Percentiles rank a stretch among this genome's conserved stretches.
Conservation (phyloP, 2,888 invertebrate genomes). For the Hoplodrina ambigua region DNA sequence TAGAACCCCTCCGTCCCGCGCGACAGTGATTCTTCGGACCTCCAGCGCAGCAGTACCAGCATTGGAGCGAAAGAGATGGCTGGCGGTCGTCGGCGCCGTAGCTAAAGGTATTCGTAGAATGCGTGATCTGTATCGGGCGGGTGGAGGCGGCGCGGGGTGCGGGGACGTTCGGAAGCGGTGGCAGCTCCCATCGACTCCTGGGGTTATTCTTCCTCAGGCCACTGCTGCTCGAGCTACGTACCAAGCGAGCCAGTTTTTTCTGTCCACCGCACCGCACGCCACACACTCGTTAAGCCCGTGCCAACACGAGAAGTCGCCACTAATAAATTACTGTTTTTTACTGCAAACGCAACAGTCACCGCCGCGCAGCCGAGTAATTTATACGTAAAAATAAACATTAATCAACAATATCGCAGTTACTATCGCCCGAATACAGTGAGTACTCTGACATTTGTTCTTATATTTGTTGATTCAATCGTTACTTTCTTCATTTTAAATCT, state of each 20-base stretch:
- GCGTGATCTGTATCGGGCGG: slow-evolving; percentile 90
- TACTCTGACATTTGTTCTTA: slow-evolving; percentile 81
- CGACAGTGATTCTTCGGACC: slow-evolving; percentile 76
- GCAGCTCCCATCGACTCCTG: slow-evolving; percentile 91
- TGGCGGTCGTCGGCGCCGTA: slow-evolving; percentile 83
- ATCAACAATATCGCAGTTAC: slow-evolving; percentile 86
- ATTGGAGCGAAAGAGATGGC: slow-evolving; percentile 86
- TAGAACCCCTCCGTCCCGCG: slow-evolving; percentile 86
- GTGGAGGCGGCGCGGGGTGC: slow-evolving; percentile 81
- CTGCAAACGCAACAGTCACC: slow-evolving; percentile 89
- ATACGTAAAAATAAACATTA: slow-evolving; percentile 89
- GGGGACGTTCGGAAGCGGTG: slow-evolving; percentile 90
- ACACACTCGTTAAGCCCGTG: slow-evolving; percentile 91
- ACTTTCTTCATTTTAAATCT: slow-evolving; percentile 73
- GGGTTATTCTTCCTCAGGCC: slow-evolving; percentile 91
- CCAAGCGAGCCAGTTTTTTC: slow-evolving; percentile 91
- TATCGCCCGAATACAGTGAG: slow-evolving; percentile 88
- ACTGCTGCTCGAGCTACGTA: slow-evolving; percentile 90
- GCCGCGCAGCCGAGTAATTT: slow-evolving; percentile 88
- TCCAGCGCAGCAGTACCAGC: slow-evolving; percentile 79
- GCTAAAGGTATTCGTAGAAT: slow-evolving; percentile 90
- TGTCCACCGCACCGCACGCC: slow-evolving; percentile 91
- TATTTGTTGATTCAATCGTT: slow-evolving; percentile 78
- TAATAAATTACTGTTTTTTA: slow-evolving; percentile 91
- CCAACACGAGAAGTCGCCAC: slow-evolving; percentile 92